Evolutionary conservation across 2,888 invertebrate species (phyloP).

Genomic region (Electrophaes corylata): DNA sequence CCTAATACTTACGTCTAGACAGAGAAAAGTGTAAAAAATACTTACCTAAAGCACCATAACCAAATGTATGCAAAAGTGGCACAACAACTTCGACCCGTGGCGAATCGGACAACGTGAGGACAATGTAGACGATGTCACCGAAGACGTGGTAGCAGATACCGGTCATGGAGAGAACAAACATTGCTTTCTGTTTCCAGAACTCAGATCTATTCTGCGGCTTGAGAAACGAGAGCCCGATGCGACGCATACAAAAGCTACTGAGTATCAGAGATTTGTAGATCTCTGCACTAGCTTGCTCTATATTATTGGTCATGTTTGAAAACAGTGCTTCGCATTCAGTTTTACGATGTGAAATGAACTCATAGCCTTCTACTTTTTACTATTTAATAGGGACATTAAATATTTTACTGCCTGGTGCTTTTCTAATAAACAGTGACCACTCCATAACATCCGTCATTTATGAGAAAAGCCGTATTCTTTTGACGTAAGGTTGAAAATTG

Average conservation of each 20-base stretch:
- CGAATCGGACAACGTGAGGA: slow-evolving; percentile 68
- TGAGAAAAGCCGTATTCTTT: neutral
- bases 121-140: slow-evolving; percentile 71
- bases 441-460: neutral
- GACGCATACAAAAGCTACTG: slow-evolving; percentile 65
- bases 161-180: slow-evolving; percentile 60
- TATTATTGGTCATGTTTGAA: slow-evolving; percentile 56
- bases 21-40: slow-evolving; percentile 35
- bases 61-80: slow-evolving; percentile 76
- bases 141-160: slow-evolving; percentile 72
- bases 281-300: slow-evolving; percentile 63
- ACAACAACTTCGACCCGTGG: slow-evolving; percentile 76
- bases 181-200: slow-evolving; percentile 58
- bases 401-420: slow-evolving; percentile 44
- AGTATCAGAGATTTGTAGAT: slow-evolving; percentile 64
- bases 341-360: slow-evolving; percentile 12
- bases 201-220: slow-evolving; percentile 48
- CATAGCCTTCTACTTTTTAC: slow-evolving; percentile 7
- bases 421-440: neutral
- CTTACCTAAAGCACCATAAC: slow-evolving; percentile 77
- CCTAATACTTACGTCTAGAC: too few relatives aligned
- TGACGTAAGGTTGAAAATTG: neutral
- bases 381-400: slow-evolving; percentile 26
- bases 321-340: slow-evolving; percentile 3
- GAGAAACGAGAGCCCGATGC: slow-evolving; percentile 68